phyloP scores from a whole-genome alignment of 2,113 vertebrate genomes.

The Phalacrocorax aristotelis region DNA sequence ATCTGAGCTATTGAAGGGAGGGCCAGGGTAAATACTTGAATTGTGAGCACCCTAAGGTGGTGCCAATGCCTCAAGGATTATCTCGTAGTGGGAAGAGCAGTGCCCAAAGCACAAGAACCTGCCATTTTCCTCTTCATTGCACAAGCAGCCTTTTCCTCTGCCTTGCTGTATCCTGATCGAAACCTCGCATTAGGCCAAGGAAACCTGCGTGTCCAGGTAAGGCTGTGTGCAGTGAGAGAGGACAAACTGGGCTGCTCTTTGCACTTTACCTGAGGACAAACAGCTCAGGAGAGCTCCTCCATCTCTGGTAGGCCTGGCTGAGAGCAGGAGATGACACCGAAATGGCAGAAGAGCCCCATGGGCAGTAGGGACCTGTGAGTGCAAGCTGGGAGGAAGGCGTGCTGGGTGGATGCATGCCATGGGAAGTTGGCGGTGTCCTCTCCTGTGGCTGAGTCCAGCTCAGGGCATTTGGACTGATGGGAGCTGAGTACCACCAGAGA shows the following conservation, averaged over 20 bases:
- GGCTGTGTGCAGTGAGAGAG: background rate
- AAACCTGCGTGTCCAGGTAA: background rate
- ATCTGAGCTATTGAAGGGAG: background rate
- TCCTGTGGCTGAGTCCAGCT: background rate
- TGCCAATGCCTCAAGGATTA: background rate
- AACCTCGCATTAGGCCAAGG: background rate
- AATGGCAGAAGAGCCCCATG: background rate
- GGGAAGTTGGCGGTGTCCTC: background rate
- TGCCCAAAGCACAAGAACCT: slow-evolving; percentile 40
- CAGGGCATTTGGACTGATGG: background rate
- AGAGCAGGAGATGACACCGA: background rate
- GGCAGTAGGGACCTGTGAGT: background rate
- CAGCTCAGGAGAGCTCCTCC: background rate
- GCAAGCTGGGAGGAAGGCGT: fast-evolving
- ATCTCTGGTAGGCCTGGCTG: background rate
- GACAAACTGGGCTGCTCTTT: background rate
- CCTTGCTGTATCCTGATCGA: background rate
- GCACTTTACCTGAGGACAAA: background rate
- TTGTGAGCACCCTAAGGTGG: slow-evolving; percentile 3
- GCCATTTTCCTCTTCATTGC: background rate
- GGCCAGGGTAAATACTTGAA: background rate
- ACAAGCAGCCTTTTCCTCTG: background rate
- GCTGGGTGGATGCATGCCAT: background rate
- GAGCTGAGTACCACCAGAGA: background rate
- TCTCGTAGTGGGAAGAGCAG: background rate